A percentile compares a stretch with the other conserved stretches of the same genome.
phyloP scores from a whole-genome alignment of 2,113 vertebrate species.

The Oreotrochilus melanogaster region DNA sequence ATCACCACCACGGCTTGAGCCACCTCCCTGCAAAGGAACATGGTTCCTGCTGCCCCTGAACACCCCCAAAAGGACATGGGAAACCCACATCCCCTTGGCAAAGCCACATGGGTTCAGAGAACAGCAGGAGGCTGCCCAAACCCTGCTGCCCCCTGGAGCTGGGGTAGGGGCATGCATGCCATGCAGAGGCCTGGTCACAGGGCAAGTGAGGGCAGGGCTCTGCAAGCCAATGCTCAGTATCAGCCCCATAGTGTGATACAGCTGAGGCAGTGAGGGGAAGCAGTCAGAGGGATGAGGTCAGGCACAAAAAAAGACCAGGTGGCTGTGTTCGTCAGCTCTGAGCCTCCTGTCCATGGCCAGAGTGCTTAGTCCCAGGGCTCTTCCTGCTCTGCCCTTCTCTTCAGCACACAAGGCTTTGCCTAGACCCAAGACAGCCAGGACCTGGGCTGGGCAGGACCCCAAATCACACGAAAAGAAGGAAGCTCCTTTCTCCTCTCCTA shows the following conservation, averaged over 20 bases:
- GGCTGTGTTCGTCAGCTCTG: neutral
- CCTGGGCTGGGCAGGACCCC: neutral
- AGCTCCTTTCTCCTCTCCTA: neutral
- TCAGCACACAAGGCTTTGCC: neutral
- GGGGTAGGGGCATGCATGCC: neutral
- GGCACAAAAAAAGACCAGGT: rapidly evolving
- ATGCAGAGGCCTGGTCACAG: neutral
- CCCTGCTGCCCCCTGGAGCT: rapidly evolving
- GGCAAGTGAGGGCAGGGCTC: neutral
- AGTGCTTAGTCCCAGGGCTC: neutral
- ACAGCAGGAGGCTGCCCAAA: neutral
- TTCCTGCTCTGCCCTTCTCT: neutral
- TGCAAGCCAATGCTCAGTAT: neutral
- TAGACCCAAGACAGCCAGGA: neutral
- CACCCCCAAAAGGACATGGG: neutral
- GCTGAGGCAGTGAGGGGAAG: neutral
- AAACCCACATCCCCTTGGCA: neutral
- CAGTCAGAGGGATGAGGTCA: neutral
- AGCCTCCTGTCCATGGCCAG: neutral
- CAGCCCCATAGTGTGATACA: rapidly evolving
- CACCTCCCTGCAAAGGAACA: neutral
- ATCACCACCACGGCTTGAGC: neutral
- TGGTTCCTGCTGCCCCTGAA: neutral
- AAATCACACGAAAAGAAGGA: neutral
- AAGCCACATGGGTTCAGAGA: neutral